A percentile compares a stretch with the other conserved stretches of the same genome.
phyloP scores from a whole-genome alignment of 2,797 vertebrate species.

The Phrynocephalus guinanensis region DNA sequence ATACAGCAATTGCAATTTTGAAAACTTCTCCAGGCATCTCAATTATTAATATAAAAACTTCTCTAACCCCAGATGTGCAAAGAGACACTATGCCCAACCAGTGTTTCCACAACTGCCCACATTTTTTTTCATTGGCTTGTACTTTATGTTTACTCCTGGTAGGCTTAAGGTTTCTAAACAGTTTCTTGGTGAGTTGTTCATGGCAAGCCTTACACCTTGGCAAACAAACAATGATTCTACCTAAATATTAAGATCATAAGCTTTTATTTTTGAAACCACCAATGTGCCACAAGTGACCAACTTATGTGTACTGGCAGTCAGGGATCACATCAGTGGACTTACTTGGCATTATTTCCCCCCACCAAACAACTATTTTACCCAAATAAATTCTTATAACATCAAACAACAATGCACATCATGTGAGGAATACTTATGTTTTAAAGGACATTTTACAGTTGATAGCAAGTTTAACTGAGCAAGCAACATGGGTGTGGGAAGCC shows the following conservation, averaged over 20 bases:
- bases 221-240: background rate
- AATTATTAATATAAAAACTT: background rate
- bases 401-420: background rate
- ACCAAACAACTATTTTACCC: background rate
- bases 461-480: background rate
- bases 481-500: background rate
- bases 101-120: background rate
- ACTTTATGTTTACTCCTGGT: background rate
- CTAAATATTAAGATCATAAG: background rate
- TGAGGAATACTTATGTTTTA: background rate
- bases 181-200: background rate
- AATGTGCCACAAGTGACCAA: background rate
- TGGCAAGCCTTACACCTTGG: background rate
- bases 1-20: background rate
- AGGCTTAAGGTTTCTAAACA: background rate
- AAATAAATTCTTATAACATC: background rate
- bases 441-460: background rate
- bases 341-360: background rate
- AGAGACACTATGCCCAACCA: background rate
- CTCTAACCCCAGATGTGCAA: background rate
- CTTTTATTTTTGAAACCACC: background rate
- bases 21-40: background rate
- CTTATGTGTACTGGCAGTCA: background rate
- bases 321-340: background rate
- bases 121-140: background rate